A percentile compares a stretch with the other conserved stretches of the same genome.
phyloP scores from a whole-genome alignment of 2,888 invertebrate genomes.

The Drosophila merina region DNA sequence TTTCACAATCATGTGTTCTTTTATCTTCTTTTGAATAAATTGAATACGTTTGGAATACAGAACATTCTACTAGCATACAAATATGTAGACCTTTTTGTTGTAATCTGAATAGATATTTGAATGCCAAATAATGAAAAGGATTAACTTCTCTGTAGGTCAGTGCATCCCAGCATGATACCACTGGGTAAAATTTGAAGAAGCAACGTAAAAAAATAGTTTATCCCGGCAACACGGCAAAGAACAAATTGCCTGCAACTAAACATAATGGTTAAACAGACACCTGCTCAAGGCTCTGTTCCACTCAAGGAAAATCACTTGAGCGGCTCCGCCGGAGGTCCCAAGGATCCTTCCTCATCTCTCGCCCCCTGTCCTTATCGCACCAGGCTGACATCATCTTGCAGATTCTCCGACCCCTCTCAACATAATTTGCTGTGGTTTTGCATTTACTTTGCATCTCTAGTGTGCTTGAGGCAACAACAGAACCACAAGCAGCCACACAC shows the following conservation, averaged over 20 bases:
- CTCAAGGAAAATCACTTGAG: constrained; percentile 74
- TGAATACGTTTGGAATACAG: background rate
- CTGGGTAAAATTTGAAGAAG: constrained; percentile 12
- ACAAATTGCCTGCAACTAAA: constrained; percentile 79
- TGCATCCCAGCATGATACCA: constrained; percentile 21
- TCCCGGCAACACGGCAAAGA: constrained; percentile 56
- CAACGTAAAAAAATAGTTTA: constrained; percentile 22
- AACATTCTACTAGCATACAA: background rate
- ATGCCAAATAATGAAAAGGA: no score
- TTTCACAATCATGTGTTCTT: background rate
- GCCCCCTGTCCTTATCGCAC: constrained; percentile 17
- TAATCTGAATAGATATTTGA: no score
- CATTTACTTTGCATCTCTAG: constrained; percentile 77
- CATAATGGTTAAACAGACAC: constrained; percentile 78
- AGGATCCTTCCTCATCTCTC: constrained; percentile 4
- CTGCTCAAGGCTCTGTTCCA: constrained; percentile 64
- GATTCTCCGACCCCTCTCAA: constrained; percentile 50
- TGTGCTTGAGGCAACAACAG: constrained; percentile 60
- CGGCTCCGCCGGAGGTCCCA: constrained; percentile 40
- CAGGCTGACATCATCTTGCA: constrained; percentile 38
- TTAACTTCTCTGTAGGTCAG: constrained; percentile 12
- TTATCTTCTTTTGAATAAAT: background rate
- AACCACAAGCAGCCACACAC: constrained; percentile 15
- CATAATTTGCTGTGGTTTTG: constrained; percentile 79
- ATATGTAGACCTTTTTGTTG: no score